phyloP scores from a whole-genome alignment of 1,140 invertebrate genomes.

The Bombus sibiricus region DNA sequence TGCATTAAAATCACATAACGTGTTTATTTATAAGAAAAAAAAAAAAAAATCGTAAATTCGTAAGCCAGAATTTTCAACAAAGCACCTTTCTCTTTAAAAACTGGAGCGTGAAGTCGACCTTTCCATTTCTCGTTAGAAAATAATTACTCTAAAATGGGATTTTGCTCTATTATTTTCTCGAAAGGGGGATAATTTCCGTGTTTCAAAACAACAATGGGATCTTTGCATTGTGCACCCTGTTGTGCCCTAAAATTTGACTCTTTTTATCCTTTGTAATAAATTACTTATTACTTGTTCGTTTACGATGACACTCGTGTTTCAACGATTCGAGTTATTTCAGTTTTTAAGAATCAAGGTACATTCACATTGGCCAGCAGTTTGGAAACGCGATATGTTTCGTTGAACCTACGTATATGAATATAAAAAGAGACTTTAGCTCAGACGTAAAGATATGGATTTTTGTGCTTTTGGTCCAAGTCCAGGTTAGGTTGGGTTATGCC shows the following conservation, averaged over 20 bases:
- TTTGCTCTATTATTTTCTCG: neutral
- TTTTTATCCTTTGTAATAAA: neutral
- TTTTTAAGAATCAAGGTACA: neutral
- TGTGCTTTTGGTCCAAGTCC: too few relatives aligned
- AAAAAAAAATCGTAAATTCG: neutral
- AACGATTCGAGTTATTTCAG: neutral
- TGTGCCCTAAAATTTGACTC: neutral
- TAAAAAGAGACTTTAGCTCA: neutral
- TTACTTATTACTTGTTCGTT: neutral
- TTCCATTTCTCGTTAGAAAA: neutral
- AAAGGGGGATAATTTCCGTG: neutral
- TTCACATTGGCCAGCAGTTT: neutral
- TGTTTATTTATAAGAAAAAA: neutral
- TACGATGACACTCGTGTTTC: neutral
- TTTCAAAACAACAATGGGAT: neutral
- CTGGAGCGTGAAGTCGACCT: neutral
- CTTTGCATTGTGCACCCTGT: neutral
- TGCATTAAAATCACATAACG: too few relatives aligned
- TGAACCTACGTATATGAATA: neutral
- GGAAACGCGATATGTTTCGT: neutral
- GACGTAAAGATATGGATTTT: too few relatives aligned
- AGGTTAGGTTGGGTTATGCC: too few relatives aligned
- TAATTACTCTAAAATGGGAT: neutral
- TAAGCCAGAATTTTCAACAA: neutral
- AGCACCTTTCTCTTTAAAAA: neutral